These are phyloP conservation scores for Drosophila triauraria DNA, from an alignment of 1,140 invertebrate genomes.

Conservation along the genomic window DNA sequence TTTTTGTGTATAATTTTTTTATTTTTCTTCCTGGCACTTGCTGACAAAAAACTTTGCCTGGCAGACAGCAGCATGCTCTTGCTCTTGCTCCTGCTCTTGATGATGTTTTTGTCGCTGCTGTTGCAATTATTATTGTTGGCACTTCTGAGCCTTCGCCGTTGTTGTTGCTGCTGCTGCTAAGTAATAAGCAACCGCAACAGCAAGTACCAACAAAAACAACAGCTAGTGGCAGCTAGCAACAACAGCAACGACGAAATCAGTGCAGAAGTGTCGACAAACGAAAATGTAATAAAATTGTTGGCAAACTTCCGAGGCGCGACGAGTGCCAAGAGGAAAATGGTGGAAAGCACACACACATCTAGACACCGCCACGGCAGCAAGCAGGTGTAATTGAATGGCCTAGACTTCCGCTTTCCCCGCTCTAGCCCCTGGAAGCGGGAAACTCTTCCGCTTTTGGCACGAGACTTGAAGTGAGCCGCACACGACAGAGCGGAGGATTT, in stretches of 20 bases:
- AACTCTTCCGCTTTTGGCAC: conserved; percentile 66
- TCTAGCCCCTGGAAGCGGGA: conserved; percentile 37
- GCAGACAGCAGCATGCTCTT: conserved; percentile 32
- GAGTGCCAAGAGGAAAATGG: conserved; percentile 35
- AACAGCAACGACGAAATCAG: conserved; percentile 29
- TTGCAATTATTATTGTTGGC: conserved; percentile 78
- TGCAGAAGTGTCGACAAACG: conserved; percentile 75
- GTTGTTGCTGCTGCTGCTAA: conserved; percentile 31
- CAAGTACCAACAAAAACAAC: conserved; percentile 35
- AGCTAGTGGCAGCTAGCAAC: conserved; percentile 17
- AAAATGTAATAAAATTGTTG: conserved; percentile 83
- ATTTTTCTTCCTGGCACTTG: conserved; percentile 45
- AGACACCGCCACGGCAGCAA: conserved; percentile 49
- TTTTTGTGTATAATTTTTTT: not conserved
- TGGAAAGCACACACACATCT: conserved; percentile 7
- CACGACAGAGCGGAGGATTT: conserved; percentile 17
- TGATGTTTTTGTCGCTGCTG: conserved; percentile 62
- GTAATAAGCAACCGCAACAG: conserved; percentile 70
- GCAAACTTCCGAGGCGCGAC: conserved; percentile 64
- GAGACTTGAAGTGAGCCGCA: conserved; percentile 48
- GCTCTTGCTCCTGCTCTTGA: not conserved
- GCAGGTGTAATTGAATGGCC: conserved; percentile 80
- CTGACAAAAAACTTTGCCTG: conserved; percentile 66
- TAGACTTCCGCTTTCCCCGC: conserved; percentile 25
- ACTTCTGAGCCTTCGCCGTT: conserved; percentile 43